phyloP scores from a whole-genome alignment of 1,140 invertebrate species.

The Sycophaga agraensis region DNA sequence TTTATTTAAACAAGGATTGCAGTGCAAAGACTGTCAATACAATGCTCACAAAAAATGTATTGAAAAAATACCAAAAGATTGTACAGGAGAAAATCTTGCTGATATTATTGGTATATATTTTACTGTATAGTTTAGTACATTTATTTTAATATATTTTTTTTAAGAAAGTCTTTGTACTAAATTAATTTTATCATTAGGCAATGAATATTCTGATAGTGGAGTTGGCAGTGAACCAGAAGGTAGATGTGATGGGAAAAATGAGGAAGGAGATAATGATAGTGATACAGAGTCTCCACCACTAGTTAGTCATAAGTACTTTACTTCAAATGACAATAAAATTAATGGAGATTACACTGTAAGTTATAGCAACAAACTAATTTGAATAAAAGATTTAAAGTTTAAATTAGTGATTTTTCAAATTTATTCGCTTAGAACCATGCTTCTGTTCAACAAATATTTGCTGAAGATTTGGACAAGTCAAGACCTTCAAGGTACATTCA shows the following conservation, averaged over 20 bases:
- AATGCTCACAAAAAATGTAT: conserved; percentile 98
- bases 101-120: conserved; percentile 56
- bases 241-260: conserved; percentile 53
- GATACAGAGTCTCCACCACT: conserved; percentile 56
- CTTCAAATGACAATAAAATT: conserved; percentile 42
- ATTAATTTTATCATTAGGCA: conserved; percentile 42
- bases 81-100: conserved; percentile 77
- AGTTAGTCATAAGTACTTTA: conserved; percentile 34
- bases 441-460: conserved; percentile 44
- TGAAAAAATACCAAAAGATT: conserved; percentile 93
- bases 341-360: conserved; percentile 46
- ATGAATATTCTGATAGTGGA: conserved; percentile 68
- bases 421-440: conserved; percentile 47
- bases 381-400: not conserved
- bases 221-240: conserved; percentile 66
- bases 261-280: conserved; percentile 68
- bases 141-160: not conserved
- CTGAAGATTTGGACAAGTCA: conserved; percentile 47
- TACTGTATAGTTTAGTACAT: not conserved
- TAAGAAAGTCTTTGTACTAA: not conserved
- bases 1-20: conserved; percentile 93
- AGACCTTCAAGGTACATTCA: conserved; percentile 48
- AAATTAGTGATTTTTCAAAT: not conserved
- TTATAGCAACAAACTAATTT: conserved; percentile 22
- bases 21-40: conserved; percentile 98